Base-by-base conservation (phyloP, 2,888 invertebrate genomes). In the Trachelus tabidus region DNA sequence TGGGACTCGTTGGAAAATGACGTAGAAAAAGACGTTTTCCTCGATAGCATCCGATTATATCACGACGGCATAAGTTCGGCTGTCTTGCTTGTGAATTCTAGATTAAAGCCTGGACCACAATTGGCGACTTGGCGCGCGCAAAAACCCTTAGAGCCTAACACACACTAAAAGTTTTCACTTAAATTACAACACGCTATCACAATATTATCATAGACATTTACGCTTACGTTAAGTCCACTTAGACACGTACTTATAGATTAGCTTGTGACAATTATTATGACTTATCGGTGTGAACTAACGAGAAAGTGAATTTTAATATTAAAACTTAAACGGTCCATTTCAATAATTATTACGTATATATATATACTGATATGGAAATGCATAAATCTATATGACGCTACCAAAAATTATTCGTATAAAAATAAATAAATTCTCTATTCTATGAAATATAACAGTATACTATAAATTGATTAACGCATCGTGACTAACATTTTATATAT, bases 31-130 rank as follows among this genome's bases (percentile, higher is more conserved):
- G 23, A 56, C 9, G 9, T 56, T 56, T 56, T 2, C 56, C 9
- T 23, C 56, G 23, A 56, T 23, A 56, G 23, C 56, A 23, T 23
- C 9, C 56, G 56, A 56, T 56, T 23, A 56, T 56, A 23, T 56
- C 56, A 56, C 56, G 56, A 56, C 56, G 56, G 56, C 56, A 9
- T 56, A 23, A 56, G 56, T 56, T 23, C 23, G 56, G 56, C 56
- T 56, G 23, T 56, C 56, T 56, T 23, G 56, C 56, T 56, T 23
- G 23, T 56, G 56, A 56, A 56, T 75, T 81, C 82, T 86, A 86
- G 84, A 69, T 88, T 87, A 87, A 88, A 89, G 87, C 88, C 89
- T 86, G 86, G 86, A 89, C 88, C 89, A 88, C 85, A 85, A 83
- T 85, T 85, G 83, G 83, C 85, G 83, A 82, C 77, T 79, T 68